Conservation (phyloP, 2,797 vertebrate species). For the Neomorphus geoffroyi region DNA sequence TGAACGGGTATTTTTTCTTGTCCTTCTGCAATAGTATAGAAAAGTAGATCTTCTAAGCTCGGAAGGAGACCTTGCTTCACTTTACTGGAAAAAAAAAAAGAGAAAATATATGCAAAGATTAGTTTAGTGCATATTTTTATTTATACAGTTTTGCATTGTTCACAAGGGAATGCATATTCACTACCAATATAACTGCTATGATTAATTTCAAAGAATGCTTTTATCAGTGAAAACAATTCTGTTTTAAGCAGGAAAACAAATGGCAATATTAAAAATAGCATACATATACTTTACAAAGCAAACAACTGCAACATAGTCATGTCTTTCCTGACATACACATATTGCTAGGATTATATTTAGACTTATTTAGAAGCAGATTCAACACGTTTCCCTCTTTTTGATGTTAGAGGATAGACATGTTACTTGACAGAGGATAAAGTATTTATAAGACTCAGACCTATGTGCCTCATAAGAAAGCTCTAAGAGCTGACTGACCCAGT, state of each 20-base stretch:
- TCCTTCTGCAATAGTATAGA: conserved; percentile 98
- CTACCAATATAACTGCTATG: not conserved
- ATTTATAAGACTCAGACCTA: not conserved
- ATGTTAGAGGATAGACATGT: not conserved
- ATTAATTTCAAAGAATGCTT: not conserved
- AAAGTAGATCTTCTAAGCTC: conserved; percentile 97
- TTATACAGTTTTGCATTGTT: not conserved
- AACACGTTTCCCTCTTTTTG: not conserved
- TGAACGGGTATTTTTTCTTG: conserved; percentile 98
- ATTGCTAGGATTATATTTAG: not conserved
- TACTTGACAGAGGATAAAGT: not conserved
- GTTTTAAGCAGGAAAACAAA: not conserved
- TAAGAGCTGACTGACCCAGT: not conserved
- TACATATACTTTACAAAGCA: not conserved
- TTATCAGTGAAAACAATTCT: not conserved
- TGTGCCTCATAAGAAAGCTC: not conserved
- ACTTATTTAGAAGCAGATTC: not conserved
- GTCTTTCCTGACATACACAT: not conserved
- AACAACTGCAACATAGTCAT: not conserved
- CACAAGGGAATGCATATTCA: not conserved
- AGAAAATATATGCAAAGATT: not conserved
- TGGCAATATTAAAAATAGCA: not conserved
- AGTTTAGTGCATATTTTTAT: not conserved
- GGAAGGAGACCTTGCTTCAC: conserved; percentile 91
- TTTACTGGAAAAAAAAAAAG: conserved; percentile 80